Base-by-base conservation (phyloP, 2,888 invertebrate genomes). In the Drosophila greeni region DNA sequence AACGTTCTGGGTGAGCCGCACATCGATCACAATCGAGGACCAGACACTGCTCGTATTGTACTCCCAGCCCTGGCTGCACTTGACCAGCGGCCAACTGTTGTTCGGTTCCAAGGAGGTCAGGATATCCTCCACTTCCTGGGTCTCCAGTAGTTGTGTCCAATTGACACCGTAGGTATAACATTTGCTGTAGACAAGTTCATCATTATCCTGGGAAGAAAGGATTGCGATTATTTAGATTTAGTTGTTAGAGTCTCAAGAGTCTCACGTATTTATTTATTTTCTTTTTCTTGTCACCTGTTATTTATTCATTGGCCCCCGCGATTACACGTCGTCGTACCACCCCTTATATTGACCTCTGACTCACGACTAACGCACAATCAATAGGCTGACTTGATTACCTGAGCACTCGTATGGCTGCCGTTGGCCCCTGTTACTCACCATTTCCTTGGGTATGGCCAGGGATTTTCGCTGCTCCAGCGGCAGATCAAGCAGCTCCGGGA, bases 21-120 rank as follows among this genome's bases (percentile, higher is more conserved):
- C 95, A 89, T 96, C 96, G 74, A 94, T 94, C 18, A 96, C 95
- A 75, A 96, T 92, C 12, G 95, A 95, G 2, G 95, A 95, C 70
- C 89, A 89, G 5, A 95, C 91, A 85, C 91, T 91, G 6, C 92
- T 91, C 53, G 89, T 92, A 77, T 95, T 92, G 84, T 94, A 96
- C 81, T 94, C 94, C 92, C 95, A 96, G 31, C 96, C 96, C 85
- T 94, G 91, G 42, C 90, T 85, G 85, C 96, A 96, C 7, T 91
- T 90, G 80, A 94, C 93, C 6, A 90, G 87, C 0, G 92, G 91
- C 94, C 93, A 94, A 2, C 90, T 90, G 14, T 85, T 71, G 77
- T 92, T 92, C 3, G 91, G 88, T 34, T 77, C 75, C 68, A 89
- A 86, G 9, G 87, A 75, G 72, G 86, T 86, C 52, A 89, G 75